Conservation (phyloP, 2,797 vertebrate species). For the Babyrousa celebensis region DNA sequence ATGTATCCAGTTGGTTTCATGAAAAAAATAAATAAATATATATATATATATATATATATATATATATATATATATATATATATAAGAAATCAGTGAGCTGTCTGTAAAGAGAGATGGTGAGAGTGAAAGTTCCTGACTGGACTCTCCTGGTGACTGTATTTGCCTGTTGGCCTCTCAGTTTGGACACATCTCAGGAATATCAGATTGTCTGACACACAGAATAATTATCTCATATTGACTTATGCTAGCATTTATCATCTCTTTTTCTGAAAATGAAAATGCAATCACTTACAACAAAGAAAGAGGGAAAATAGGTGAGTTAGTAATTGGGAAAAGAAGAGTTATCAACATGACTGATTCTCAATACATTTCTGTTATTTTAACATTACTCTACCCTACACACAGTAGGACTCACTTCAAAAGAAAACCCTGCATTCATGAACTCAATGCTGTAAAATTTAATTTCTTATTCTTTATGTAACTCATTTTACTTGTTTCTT, state of each 20-base stretch:
- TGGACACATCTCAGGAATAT: not conserved
- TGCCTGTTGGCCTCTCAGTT: not conserved
- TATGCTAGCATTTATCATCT: not conserved
- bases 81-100: not conserved
- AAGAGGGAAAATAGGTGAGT: not conserved
- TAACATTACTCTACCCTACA: fast-evolving
- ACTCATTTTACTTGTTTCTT: not conserved
- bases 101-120: not conserved
- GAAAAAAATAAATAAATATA: not conserved
- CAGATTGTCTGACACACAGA: not conserved
- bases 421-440: not conserved
- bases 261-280: not conserved
- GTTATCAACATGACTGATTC: not conserved
- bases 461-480: not conserved
- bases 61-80: no score
- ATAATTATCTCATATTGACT: not conserved
- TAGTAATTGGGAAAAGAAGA: not conserved
- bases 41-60: no score
- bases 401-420: fast-evolving
- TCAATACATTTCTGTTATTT: not conserved
- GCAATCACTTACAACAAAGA: not conserved
- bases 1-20: not conserved
- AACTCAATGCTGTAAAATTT: not conserved
- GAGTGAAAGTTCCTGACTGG: not conserved
- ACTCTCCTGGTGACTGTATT: not conserved